Conservation (phyloP, 2,888 invertebrate species). For the Lymantria dispar region DNA sequence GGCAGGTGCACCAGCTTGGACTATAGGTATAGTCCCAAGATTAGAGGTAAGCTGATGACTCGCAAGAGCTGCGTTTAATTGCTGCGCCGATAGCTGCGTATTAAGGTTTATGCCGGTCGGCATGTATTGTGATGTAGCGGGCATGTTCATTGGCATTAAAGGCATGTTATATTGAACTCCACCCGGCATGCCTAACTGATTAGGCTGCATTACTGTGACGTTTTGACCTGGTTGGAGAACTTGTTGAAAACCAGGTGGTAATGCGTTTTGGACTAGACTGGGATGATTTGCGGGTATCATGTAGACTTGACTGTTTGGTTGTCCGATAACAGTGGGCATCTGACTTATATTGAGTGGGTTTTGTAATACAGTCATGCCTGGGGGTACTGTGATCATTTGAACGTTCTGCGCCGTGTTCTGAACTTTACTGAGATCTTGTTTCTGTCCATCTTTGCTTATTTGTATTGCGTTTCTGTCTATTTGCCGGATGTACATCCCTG, state of each 20-base stretch:
- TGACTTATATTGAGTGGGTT: conserved; percentile 70
- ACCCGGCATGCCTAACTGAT: conserved; percentile 66
- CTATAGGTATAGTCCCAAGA: conserved; percentile 66
- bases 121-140: conserved; percentile 66
- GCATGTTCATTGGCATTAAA: conserved; percentile 73
- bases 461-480: conserved; percentile 72
- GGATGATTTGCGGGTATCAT: conserved; percentile 74
- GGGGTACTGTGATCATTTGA: conserved; percentile 76
- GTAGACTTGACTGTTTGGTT: conserved; percentile 72
- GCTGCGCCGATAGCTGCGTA: conserved; percentile 70
- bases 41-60: conserved; percentile 66
- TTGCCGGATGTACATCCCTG: conserved; percentile 74
- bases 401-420: conserved; percentile 68
- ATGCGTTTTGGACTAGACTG: conserved; percentile 57
- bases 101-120: conserved; percentile 67
- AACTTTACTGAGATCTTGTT: conserved; percentile 64
- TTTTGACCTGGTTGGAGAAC: conserved; percentile 69
- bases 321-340: conserved; percentile 65
- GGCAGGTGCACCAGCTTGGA: conserved; percentile 61
- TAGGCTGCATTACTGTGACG: conserved; percentile 74
- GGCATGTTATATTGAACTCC: conserved; percentile 74
- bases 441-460: conserved; percentile 63
- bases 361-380: conserved; percentile 73
- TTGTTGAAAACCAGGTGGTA: conserved; percentile 66
- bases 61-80: conserved; percentile 68